Conservation (phyloP, 2,113 vertebrate genomes). For the Ceyx cyanopectus region DNA sequence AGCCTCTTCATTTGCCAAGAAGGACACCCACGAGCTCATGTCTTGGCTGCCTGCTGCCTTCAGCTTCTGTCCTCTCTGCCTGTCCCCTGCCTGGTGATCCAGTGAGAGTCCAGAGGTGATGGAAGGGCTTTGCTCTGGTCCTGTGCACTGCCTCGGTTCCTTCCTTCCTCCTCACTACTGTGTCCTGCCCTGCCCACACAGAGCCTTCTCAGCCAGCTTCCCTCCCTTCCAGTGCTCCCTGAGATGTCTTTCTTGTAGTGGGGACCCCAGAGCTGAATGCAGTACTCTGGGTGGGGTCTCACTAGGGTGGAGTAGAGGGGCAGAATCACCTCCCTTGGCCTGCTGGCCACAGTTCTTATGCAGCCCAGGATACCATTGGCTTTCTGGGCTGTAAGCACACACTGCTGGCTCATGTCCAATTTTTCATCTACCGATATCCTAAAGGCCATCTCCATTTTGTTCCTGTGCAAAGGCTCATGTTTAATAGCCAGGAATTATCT, state of each 20-base stretch:
- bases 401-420: background rate
- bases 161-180: slow-evolving; percentile 31
- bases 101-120: background rate
- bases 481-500: background rate
- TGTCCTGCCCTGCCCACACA: background rate
- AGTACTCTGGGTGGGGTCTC: background rate
- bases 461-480: background rate
- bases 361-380: background rate
- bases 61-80: background rate
- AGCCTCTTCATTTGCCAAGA: background rate
- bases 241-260: background rate
- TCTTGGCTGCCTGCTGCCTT: background rate
- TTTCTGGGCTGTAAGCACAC: background rate
- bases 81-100: background rate
- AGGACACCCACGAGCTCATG: slow-evolving; percentile 15
- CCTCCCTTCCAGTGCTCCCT: background rate
- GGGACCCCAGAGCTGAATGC: background rate
- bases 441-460: background rate
- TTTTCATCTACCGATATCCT: background rate
- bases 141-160: background rate
- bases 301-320: background rate
- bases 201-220: background rate
- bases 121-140: background rate
- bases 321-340: background rate
- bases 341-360: background rate